These are phyloP conservation scores for Platypus cylindrus DNA, from an alignment of 2,888 invertebrate genomes.

Conservation along the genomic window DNA sequence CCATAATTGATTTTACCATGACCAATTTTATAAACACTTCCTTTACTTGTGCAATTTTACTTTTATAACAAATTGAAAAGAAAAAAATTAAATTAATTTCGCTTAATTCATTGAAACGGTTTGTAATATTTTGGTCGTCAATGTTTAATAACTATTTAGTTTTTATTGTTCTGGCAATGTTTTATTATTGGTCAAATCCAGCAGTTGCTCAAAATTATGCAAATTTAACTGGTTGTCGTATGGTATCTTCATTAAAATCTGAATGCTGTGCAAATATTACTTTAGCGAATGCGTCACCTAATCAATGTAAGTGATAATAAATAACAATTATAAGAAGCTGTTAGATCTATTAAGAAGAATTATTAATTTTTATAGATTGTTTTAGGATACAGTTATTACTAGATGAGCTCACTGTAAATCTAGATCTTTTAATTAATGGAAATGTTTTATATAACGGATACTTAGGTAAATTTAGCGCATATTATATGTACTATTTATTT, in stretches of 20 bases:
- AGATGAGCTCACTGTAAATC: slow-evolving; percentile 16
- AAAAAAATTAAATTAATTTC: too few species aligned
- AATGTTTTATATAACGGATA: slow-evolving; percentile 14
- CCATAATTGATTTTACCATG: too few species aligned
- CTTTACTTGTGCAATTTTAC: too few species aligned
- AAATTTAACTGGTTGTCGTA: slow-evolving; percentile 12
- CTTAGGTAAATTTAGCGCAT: too few species aligned
- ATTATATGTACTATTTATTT: too few species aligned
- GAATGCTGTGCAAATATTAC: slow-evolving; percentile 16
- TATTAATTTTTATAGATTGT: slow-evolving; percentile 15
- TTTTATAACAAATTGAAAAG: too few species aligned
- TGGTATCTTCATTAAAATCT: slow-evolving; percentile 13
- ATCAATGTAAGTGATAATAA: slow-evolving; percentile 13
- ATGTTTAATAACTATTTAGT: too few species aligned
- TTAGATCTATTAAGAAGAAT: too few species aligned
- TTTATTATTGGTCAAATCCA: neutral
- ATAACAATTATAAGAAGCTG: neutral
- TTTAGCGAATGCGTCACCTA: slow-evolving; percentile 11
- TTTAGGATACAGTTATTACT: slow-evolving; percentile 12
- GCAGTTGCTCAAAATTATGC: slow-evolving; percentile 5
- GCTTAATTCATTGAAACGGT: too few species aligned
- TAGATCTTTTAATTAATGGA: slow-evolving; percentile 13
- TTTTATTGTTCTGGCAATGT: too few species aligned
- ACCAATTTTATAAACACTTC: too few species aligned
- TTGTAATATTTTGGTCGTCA: too few species aligned